Base-by-base conservation (phyloP, 1,140 invertebrate genomes). In the Drosophila ercepeae region DNA sequence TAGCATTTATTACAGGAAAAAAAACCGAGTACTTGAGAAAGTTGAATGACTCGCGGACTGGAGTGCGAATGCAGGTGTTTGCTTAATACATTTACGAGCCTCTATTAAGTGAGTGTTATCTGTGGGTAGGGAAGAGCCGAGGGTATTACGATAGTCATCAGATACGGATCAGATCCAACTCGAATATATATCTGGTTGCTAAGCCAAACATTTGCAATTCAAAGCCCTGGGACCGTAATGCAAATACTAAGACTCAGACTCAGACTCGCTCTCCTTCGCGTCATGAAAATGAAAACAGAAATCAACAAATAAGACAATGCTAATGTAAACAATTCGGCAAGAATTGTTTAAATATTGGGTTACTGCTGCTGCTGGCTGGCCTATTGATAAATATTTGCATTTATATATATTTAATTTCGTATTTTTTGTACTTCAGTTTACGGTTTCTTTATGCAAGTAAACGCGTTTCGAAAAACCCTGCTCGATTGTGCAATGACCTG, bases 271-370 rank as follows among this genome's bases (percentile, higher is more conserved):
- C 29, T 32, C 29, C 29, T 32, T 32, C 29, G 23, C 27, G 25
- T 9, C 53, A 45, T 55, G 53, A 51, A 50, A 52, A 18, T 25
- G 49, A 45, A 51, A 71, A 61, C 48, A 57, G 63, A 45, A 65
- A 74, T 63, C 41, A 49, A 55, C 51, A 72, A 53, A 75, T 55
- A 68, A 75, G 29, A 75, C 59, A 74, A 74, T 74, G 59, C 69
- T 67, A 67, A 74, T 67, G 60, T 68, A 74, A 74, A 74, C 71
- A 74, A 58, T 59, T 75, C 52, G 36, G 39, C 57, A 74, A 41
- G 71, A 74, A 64, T 75, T 74, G 51, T 75, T 75, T 75, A 73
- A 74, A 74, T 73, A 73, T 73, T 63, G 68, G 72, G 55, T 49
- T 71, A 39, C 42, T 14, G 25, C 9, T 19, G 34, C 14, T 25